These are phyloP conservation scores for Stenotaenia linearis DNA, from an alignment of 2,888 invertebrate genomes.

Conservation along the genomic window DNA sequence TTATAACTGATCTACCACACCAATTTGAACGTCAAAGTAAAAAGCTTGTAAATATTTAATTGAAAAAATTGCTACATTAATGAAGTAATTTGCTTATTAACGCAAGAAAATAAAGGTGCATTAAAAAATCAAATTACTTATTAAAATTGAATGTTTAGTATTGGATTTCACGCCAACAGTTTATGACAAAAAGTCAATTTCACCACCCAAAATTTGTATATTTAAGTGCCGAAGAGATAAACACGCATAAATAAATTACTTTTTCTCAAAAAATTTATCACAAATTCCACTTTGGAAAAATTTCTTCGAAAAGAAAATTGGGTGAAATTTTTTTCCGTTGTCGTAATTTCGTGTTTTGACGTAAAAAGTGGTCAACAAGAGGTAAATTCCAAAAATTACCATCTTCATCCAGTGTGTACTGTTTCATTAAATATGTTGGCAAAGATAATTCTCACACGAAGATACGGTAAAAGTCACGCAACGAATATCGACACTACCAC, in stretches of 20 bases:
- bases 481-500: background rate
- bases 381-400: background rate
- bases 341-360: too few relatives aligned
- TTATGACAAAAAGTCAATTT: background rate
- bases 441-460: background rate
- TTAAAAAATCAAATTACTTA: background rate
- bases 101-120: background rate
- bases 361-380: background rate
- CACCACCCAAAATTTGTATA: background rate
- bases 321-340: too few relatives aligned
- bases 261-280: too few relatives aligned
- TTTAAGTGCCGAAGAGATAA: background rate
- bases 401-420: background rate
- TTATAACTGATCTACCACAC: too few relatives aligned
- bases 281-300: too few relatives aligned
- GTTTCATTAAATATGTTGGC: background rate
- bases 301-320: too few relatives aligned
- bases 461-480: constrained; percentile 2
- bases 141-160: background rate
- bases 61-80: background rate
- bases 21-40: too few relatives aligned
- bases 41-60: too few relatives aligned
- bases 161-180: background rate
- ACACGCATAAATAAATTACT: background rate
- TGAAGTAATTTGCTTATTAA: background rate